Conservation (phyloP, 2,797 vertebrate genomes). For the Poeciliopsis presidionis region DNA sequence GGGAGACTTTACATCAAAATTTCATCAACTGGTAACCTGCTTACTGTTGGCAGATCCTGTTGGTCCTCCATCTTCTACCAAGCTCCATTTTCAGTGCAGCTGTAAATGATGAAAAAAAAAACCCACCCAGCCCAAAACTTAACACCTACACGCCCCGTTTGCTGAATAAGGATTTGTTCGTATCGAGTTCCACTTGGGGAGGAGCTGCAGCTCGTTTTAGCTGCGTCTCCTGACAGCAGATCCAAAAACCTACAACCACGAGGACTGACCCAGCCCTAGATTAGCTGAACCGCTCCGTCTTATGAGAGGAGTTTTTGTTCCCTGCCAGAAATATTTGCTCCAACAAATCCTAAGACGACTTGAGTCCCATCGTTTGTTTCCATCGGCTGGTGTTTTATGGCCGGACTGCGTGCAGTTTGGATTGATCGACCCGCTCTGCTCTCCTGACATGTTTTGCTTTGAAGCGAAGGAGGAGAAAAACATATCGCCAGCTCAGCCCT, state of each 20-base stretch:
- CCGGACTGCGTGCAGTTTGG: slow-evolving; percentile 23
- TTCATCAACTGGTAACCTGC: neutral
- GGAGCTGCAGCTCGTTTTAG: neutral
- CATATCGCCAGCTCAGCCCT: slow-evolving; percentile 54
- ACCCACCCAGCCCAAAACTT: neutral
- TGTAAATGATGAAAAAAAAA: neutral
- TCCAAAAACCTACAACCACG: slow-evolving; percentile 2
- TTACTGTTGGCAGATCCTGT: no score
- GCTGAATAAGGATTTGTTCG: neutral
- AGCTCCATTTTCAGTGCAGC: neutral
- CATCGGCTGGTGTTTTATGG: slow-evolving; percentile 11
- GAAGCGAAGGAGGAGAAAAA: slow-evolving; percentile 33
- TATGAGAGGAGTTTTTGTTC: neutral
- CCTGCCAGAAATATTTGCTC: neutral
- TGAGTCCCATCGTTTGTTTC: slow-evolving; percentile 20
- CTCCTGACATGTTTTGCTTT: slow-evolving; percentile 41
- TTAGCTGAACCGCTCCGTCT: neutral
- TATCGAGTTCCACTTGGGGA: neutral
- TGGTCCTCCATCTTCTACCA: no score
- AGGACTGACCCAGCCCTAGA: slow-evolving; percentile 1
- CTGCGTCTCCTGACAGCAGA: slow-evolving; percentile 1
- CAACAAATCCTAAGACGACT: neutral
- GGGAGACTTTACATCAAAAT: neutral
- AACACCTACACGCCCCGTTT: neutral
- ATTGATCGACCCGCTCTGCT: slow-evolving; percentile 42